Evolutionary conservation across 2,888 invertebrate genomes (phyloP).

Genomic region (Pegoplata infirma): DNA sequence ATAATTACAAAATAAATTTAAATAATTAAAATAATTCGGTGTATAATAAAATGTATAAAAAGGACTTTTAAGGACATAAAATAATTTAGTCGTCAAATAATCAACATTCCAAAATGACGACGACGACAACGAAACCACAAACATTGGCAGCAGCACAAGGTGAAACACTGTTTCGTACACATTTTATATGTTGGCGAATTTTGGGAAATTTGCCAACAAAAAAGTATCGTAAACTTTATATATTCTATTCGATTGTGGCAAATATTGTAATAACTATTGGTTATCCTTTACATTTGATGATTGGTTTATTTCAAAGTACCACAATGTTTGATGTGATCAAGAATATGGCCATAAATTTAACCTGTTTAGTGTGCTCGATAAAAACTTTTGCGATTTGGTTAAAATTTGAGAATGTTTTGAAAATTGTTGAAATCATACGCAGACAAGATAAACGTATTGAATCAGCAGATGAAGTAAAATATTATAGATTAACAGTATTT

Average conservation of each 20-base stretch:
- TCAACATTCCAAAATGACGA: too few relatives aligned
- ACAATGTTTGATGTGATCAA: slow-evolving; percentile 52
- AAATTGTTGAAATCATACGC: slow-evolving; percentile 47
- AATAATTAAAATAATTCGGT: too few relatives aligned
- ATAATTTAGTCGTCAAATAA: too few relatives aligned
- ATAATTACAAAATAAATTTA: too few relatives aligned
- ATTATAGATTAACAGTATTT: slow-evolving; percentile 27
- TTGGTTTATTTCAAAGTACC: slow-evolving; percentile 51
- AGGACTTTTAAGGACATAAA: too few relatives aligned
- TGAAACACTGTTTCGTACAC: slow-evolving; percentile 23
- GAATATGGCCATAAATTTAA: slow-evolving; percentile 55
- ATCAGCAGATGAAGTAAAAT: slow-evolving; percentile 36
- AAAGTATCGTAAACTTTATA: slow-evolving; percentile 29
- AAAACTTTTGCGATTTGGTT: slow-evolving; percentile 56
- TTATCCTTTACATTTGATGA: slow-evolving; percentile 62
- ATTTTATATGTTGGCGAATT: slow-evolving; percentile 47
- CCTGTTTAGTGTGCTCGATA: slow-evolving; percentile 50
- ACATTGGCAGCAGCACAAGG: too few relatives aligned
- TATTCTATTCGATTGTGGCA: slow-evolving; percentile 49
- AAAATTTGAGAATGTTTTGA: slow-evolving; percentile 45
- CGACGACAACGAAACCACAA: too few relatives aligned
- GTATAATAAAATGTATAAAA: too few relatives aligned
- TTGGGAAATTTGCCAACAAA: slow-evolving; percentile 44
- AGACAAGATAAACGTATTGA: slow-evolving; percentile 37
- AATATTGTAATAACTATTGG: slow-evolving; percentile 52